A percentile compares a stretch with the other conserved stretches of the same genome.
Evolutionary conservation across 2,797 vertebrate species (phyloP).

Genomic region (Oryzias dopingdopingensis): DNA sequence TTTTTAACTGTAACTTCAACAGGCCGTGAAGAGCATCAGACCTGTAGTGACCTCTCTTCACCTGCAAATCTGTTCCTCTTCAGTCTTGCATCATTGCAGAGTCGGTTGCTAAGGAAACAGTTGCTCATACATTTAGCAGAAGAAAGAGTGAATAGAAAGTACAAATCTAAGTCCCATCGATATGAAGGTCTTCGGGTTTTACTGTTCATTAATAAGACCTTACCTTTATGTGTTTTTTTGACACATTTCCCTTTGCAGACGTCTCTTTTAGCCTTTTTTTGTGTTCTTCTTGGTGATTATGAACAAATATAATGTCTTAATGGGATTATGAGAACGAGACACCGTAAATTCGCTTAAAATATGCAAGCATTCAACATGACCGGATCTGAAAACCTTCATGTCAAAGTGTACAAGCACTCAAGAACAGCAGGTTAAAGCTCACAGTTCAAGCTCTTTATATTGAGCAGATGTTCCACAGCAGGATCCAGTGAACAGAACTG

Average conservation of each 20-base stretch:
- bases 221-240: slow-evolving; percentile 25
- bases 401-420: slow-evolving; percentile 10
- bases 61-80: slow-evolving; percentile 76
- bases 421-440: slow-evolving; percentile 6
- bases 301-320: no score
- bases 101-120: slow-evolving; percentile 84
- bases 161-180: slow-evolving; percentile 58
- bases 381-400: slow-evolving; percentile 1
- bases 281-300: no score
- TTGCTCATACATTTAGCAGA: slow-evolving; percentile 71
- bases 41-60: slow-evolving; percentile 55
- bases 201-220: slow-evolving; percentile 47
- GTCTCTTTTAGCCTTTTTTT: no score
- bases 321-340: background rate
- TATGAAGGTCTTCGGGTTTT: slow-evolving; percentile 36
- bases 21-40: slow-evolving; percentile 50
- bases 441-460: slow-evolving; percentile 11
- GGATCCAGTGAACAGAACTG: background rate
- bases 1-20: slow-evolving; percentile 29
- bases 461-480: slow-evolving; percentile 1
- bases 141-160: slow-evolving; percentile 66
- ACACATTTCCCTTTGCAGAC: background rate
- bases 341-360: slow-evolving; percentile 8
- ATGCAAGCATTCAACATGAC: slow-evolving; percentile 15
- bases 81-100: slow-evolving; percentile 77